Evolutionary conservation across 2,888 invertebrate species (phyloP), one percentile per base, ranked within the genome.

Genomic region (Athalia rosae): DNA sequence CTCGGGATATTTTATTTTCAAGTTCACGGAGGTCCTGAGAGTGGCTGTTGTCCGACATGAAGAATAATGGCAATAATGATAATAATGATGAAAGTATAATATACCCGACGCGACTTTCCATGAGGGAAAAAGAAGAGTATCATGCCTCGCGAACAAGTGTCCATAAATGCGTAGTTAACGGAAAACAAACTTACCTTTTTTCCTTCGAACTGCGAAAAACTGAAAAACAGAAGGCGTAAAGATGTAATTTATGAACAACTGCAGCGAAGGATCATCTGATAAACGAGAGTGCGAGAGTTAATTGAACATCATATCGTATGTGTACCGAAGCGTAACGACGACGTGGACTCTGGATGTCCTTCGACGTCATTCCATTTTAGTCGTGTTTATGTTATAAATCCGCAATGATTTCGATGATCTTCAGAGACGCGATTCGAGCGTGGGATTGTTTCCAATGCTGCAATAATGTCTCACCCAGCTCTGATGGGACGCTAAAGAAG

Each of bases 381-480:
- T 71, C 56, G 56, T 71, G 71, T 71, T 71, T 58, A 13, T 58
- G 50, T 45, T 45, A 71, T 56, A 71, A 58, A 58, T 58, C 56
- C 45, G 8, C 28, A 15, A 71, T 71, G 50, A 71, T 71, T 45
- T 45, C 13, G 58, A 56, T 13, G 71, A 71, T 71, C 71, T 58
- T 58, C 45, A 71, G 71, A 71, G 28, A 28, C 28, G 2, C 58
- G 45, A 71, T 71, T 9, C 28, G 28, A 45, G 58, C 71, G 71
- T 71, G 71, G 71, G 71, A 71, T 58, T 71, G 7, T 71, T 7
- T 58, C 15, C 71, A 71, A 71, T 71, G 71, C 28, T 58, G n/a
- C 43, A 15, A 43, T 6, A 5, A 58, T 15, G 58, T 28, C 43
- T 43, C 28, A 61, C 28, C 53, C n/a, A 53, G 4, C 53, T 41